phyloP scores from a whole-genome alignment of 2,113 vertebrate species.

The Paralichthys olivaceus region DNA sequence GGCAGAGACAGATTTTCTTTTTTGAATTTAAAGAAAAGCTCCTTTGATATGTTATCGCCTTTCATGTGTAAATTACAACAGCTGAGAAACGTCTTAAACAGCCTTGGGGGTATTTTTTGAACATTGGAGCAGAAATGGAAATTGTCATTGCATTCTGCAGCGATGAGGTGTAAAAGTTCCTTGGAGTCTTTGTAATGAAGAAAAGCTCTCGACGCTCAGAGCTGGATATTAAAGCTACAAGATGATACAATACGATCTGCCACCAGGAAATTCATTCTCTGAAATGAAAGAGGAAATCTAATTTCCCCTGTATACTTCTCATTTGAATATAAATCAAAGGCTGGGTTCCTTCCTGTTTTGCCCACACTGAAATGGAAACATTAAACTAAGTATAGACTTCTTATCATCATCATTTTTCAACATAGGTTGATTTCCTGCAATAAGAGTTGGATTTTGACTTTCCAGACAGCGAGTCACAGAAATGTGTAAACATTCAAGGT shows the following conservation, averaged over 20 bases:
- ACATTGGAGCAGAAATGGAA: conserved; percentile 53
- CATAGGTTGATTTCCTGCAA: neutral
- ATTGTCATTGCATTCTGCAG: conserved; percentile 37
- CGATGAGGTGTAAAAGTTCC: conserved; percentile 51
- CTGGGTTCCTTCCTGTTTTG: conserved; percentile 44
- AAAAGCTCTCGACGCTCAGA: conserved; percentile 49
- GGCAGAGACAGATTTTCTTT: conserved; percentile 41
- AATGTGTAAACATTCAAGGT: neutral
- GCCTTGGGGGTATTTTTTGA: conserved; percentile 64
- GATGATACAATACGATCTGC: conserved; percentile 67
- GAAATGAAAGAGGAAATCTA: conserved; percentile 75
- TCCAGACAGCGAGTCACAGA: neutral
- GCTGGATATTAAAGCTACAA: conserved; percentile 61
- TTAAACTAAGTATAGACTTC: conserved; percentile 35
- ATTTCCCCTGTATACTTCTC: conserved; percentile 70
- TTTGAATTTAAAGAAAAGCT: conserved; percentile 45
- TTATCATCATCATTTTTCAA: conserved; percentile 29
- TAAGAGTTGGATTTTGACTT: neutral
- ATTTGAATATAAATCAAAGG: conserved; percentile 76
- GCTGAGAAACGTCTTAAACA: conserved; percentile 54
- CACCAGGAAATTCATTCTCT: conserved; percentile 67
- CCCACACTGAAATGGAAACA: conserved; percentile 45
- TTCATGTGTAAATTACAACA: conserved; percentile 72
- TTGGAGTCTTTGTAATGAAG: conserved; percentile 50
- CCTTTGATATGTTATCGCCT: conserved; percentile 65